Evolutionary conservation across 1,140 invertebrate genomes (phyloP), one percentile per base, ranked within the genome.

Genomic region (Camponotus pennsylvanicus): DNA sequence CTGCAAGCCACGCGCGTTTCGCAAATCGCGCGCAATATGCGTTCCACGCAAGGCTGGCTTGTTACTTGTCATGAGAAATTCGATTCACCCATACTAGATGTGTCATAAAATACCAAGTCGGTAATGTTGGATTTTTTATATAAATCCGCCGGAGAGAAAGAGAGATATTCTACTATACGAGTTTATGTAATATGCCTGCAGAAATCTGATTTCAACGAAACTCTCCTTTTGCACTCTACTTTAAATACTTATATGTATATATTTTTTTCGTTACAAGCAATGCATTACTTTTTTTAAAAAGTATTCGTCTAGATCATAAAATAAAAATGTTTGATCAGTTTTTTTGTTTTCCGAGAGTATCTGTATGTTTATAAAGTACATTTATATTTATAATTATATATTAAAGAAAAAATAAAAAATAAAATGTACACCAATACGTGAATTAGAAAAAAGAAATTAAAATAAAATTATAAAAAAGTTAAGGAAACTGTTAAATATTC

Each of bases 11-110:
- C 52, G 69, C 42, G 76, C 77, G 59, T 79, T 78, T 66, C 76
- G 27, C 42, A 78, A 78, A 66, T 78, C 55, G 83, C 49, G 42
- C 21, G 40, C 75, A 40, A 73, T 21, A 66, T 45, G 37, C 78
- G 52, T 82, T 82, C 66, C 66, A 71, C 37, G 66, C 78, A 71
- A 82, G 78, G 37, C 78, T 70, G 34, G 15, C 59, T 78, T 59
- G 40, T 42, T 77, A 45, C 32, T 64, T 52, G 83, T 67, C 27
- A 75, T 57, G 40, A 61, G 32, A 80, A 55, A 13, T 70, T 64
- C 59, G 59, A 9, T 63, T 64, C 73, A 59, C 64, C n/a, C 11
- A 21, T 71, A 79, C 42, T 55, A 67, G n/a, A 32, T 79, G 42
- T 79, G 70, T 67, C 64, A 49, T n/a, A 66, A 78, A 66, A 66